Evolutionary conservation across 2,888 invertebrate genomes (phyloP), one percentile per base, ranked within the genome.

Genomic region (Idaea aversata): DNA sequence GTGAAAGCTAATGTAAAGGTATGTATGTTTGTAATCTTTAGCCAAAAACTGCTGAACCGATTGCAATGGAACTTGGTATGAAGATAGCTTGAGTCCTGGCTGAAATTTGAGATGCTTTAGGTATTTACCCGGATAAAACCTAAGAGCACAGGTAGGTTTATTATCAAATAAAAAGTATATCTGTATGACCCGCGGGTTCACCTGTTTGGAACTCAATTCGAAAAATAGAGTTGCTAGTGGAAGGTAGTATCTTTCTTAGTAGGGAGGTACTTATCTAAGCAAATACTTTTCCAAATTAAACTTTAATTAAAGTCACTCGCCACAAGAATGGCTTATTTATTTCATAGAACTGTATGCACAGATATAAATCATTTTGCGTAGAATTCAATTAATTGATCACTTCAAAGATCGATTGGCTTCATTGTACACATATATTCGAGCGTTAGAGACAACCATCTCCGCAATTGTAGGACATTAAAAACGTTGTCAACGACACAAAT

Each of bases 401-500:
- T 34, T 34, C 16, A 59, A 16, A 62, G 16, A 65, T 73, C 70
- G 71, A 74, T 74, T 74, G 70, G 47, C 69, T 74, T 68, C 65
- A 72, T 72, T 70, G 71, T 35, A 63, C 66, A 66, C 68, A 70
- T 68, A 68, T 64, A 63, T 35, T 60, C 15, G 65, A 65, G 64
- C 61, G 68, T 65, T 66, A 66, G 63, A 61, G 65, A 36, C 65
- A 64, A 62, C 65, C 69, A 62, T 66, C 66, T 65, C 63, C 59
- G 67, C 73, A 76, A 77, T 77, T 75, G 73, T 68, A 64, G 70
- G 64, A 69, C 72, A 70, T 74, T 75, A 80, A 81, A 81, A 82
- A 83, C 76, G 72, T 75, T 83, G 86, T 82, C 85, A 83, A 47
- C 68, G 71, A 72, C 65, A 75, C 77, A 74, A 87, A 85, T 88